Evolutionary conservation across 2,888 invertebrate genomes (phyloP), one percentile per base, ranked within the genome.

Genomic region (Cylloceria caligata): DNA sequence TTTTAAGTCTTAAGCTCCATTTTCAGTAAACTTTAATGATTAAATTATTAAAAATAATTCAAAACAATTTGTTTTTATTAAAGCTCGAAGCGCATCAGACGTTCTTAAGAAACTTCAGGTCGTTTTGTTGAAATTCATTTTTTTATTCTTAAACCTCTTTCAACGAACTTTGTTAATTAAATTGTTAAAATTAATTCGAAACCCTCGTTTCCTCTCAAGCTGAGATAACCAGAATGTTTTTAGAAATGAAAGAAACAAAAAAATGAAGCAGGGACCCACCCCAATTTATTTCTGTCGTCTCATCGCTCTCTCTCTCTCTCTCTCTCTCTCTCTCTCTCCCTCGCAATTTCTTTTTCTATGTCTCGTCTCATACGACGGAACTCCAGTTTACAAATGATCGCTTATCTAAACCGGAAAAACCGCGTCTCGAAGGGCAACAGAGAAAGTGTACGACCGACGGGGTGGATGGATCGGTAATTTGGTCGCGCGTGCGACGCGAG

Each of bases 401-500:
- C 16, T 60, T 60, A 60, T 60, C 60, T 16, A 69, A 69, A 69
- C 68, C 68, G 68, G 68, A 69, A 69, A 39, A 19, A 39, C 11
- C n/a, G 34, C 36, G 52, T 39, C 49, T 11, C 19, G 30, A 67
- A 67, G 34, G 47, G 30, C 67, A 16, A 7, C 24, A n/a, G 24
- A 47, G 30, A 39, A 55, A 42, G 34, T 24, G 5, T 30, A 57
- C 19, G 60, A 7, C 36, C 39, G 36, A 21, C 16, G 27, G 55
- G 27, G 45, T 19, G 67, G 27, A 36, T 19, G 67, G 52, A 69
- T 55, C 42, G n/a, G 34, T 57, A 21, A 47, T 60, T 71, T 49
- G 42, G 27, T 27, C 30, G 60, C 34, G 69, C 80, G 76, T 81
- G 82, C 72, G 67, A 80, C 39, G 62, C 16, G 16, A 47, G 64